These are phyloP conservation scores for Tinamus guttatus DNA, from an alignment of 2,113 vertebrate species.

Conservation along the genomic window DNA sequence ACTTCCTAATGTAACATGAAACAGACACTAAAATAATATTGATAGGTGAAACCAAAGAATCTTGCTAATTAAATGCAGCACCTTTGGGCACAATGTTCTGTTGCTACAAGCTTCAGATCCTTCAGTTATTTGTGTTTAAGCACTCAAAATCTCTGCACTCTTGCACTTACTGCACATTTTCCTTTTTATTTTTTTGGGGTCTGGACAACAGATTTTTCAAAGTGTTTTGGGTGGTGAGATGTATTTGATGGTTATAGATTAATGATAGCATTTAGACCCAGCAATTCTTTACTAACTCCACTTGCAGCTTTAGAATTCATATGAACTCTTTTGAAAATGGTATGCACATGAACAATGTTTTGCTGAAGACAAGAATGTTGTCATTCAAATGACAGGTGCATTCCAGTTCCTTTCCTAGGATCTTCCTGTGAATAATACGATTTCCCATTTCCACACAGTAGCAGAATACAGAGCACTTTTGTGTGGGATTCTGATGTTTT, in stretches of 20 bases:
- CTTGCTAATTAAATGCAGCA: not conserved
- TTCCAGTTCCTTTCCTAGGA: not conserved
- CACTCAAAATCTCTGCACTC: not conserved
- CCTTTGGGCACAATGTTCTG: not conserved
- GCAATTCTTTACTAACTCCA: not conserved
- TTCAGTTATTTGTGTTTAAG: constrained; percentile 14
- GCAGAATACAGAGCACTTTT: not conserved
- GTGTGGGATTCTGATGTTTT: not conserved
- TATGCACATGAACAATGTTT: not conserved
- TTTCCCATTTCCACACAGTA: not conserved
- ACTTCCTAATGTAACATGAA: not conserved
- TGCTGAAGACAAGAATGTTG: not conserved
- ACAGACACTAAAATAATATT: constrained; percentile 20
- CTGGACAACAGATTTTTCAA: not conserved
- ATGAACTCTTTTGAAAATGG: not conserved
- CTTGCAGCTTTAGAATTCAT: not conserved
- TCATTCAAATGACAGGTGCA: not conserved
- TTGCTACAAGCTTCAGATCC: not conserved
- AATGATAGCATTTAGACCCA: not conserved
- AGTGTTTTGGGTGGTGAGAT: not conserved
- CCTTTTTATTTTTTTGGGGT: not conserved
- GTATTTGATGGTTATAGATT: not conserved
- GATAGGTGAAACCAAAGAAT: constrained; percentile 51
- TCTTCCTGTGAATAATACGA: not conserved
- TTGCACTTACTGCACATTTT: not conserved